Base-by-base conservation (phyloP, 2,797 vertebrate species). In the Psittacula echo region DNA sequence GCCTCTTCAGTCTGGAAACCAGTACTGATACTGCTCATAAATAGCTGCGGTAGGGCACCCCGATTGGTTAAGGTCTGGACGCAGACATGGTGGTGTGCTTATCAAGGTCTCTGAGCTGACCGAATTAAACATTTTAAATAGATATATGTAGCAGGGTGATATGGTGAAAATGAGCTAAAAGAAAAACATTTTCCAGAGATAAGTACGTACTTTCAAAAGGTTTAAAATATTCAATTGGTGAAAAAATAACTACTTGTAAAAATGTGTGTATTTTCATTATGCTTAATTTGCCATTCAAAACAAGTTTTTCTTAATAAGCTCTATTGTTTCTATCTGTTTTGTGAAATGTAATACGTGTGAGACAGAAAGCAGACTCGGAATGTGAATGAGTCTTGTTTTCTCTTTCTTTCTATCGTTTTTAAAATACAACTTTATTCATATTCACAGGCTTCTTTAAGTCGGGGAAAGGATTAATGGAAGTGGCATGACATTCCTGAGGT, bases 231-330 rank as follows among this genome's bases (percentile, higher is more conserved):
- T 97, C 97, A 95, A 96, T 91, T 94, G 95, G 96, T 97, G 64
- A 70, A 96, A 96, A 96, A 95, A 93, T 94, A 92, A 70, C 93
- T 96, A 90, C 42, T 89, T 97, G 96, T 96, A 95, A 97, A 97
- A 96, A 97, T 48, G 96, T 96, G 97, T 96, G 95, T 95, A 97
- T 97, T 97, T 97, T 97, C 96, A 97, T 97, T 97, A 97, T 94
- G 95, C 96, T 97, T 97, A 96, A 98, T 98, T 97, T 97, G 95
- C 96, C 97, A 97, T 97, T 97, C 98, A 96, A 97, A 97, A 97
- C 97, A 98, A 98, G 97, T 98, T 98, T 98, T 98, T 98, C 97
- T 97, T 98, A 98, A 98, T 98, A 98, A 97, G 97, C 95, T 97
- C 97, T 97, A 97, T 98, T 97, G 96, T 98, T 98, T 97, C 97